Evolutionary conservation across 2,888 invertebrate species (phyloP).

Genomic region (Doris montereyensis): DNA sequence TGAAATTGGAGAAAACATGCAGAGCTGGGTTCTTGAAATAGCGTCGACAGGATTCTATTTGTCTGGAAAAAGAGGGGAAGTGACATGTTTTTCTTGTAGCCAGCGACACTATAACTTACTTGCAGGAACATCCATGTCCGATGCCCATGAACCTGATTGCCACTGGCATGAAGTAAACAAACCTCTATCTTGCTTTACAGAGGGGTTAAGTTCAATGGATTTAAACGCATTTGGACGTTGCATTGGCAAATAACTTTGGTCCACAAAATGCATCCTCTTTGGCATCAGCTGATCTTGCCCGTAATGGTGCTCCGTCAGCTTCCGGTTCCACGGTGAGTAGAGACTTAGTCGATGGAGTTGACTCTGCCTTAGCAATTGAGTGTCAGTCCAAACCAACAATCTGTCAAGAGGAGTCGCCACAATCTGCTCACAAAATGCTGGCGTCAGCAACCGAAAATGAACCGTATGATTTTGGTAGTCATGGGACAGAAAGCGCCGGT

Average conservation of each 20-base stretch:
- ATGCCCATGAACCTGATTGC: slow-evolving; percentile 18
- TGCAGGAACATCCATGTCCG: background rate
- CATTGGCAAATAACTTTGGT: background rate
- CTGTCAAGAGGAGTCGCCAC: too few relatives aligned
- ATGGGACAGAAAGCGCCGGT: too few relatives aligned
- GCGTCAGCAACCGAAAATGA: too few relatives aligned
- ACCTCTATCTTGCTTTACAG: background rate
- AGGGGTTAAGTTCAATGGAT: background rate
- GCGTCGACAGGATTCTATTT: slow-evolving; percentile 30
- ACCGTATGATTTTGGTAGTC: too few relatives aligned
- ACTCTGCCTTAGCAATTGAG: too few relatives aligned
- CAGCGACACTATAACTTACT: background rate
- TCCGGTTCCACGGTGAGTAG: too few relatives aligned
- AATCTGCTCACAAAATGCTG: too few relatives aligned
- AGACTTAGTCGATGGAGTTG: too few relatives aligned
- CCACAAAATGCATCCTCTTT: background rate
- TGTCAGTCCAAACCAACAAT: too few relatives aligned
- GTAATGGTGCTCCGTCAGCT: too few relatives aligned
- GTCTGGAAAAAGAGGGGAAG: background rate
- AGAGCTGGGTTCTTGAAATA: slow-evolving; percentile 20
- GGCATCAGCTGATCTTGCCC: background rate
- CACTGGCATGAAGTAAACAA: background rate
- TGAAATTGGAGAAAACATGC: background rate
- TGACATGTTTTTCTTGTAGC: slow-evolving; percentile 31
- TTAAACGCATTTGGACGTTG: background rate